Conservation (phyloP, 2,888 invertebrate genomes). For the Aphodius granarius region DNA sequence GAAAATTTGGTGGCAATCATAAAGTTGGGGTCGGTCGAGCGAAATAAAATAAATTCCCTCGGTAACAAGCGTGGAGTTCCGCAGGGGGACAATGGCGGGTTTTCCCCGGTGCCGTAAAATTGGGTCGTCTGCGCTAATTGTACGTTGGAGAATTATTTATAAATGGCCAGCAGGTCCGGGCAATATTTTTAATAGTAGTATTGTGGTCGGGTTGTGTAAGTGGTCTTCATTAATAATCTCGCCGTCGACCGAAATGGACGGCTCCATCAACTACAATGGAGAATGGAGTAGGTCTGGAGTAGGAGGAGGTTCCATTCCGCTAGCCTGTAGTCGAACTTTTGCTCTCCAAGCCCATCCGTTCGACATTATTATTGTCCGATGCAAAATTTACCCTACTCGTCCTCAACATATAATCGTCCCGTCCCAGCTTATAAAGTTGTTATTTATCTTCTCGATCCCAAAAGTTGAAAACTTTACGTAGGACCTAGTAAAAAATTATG, state of each 20-base stretch:
- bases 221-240: conserved; percentile 10
- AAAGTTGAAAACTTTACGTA: conserved; percentile 16
- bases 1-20: background rate
- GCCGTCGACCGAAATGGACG: background rate
- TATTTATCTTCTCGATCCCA: conserved; percentile 8
- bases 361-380: conserved; percentile 13
- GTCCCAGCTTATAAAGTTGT: background rate
- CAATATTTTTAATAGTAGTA: conserved; percentile 13
- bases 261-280: conserved; percentile 10
- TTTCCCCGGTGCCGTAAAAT: background rate
- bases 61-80: background rate
- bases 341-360: conserved; percentile 3
- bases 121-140: background rate
- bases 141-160: conserved; percentile 11
- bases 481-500: too few species aligned
- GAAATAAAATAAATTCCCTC: background rate
- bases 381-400: conserved; percentile 8
- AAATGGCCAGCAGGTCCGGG: conserved; percentile 9
- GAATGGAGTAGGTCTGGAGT: too few species aligned
- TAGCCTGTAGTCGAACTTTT: background rate
- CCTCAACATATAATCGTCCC: background rate
- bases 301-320: background rate
- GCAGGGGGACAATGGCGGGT: background rate
- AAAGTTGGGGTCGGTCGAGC: background rate
- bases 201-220: conserved; percentile 11